Evolutionary conservation across 2,797 vertebrate genomes (phyloP).

Genomic region (Ceryle rudis): DNA sequence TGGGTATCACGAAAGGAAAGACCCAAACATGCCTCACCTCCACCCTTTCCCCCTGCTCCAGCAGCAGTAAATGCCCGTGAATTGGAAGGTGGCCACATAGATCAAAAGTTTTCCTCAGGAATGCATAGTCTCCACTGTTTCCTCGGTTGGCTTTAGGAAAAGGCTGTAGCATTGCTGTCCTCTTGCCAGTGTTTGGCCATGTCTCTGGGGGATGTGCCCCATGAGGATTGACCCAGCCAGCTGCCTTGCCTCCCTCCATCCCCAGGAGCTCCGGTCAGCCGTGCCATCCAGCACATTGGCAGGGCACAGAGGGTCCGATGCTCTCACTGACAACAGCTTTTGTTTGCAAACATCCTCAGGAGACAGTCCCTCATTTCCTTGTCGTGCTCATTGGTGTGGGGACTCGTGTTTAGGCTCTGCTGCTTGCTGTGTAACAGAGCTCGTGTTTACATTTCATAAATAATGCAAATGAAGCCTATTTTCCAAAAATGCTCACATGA

Average conservation of each 20-base stretch:
- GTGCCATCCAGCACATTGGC: accelerated
- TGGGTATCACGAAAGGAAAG: background rate
- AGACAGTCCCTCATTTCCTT: background rate
- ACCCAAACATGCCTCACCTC: background rate
- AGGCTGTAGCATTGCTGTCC: background rate
- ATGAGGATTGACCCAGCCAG: accelerated
- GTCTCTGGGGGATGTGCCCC: background rate
- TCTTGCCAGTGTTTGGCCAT: accelerated
- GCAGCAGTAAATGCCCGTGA: background rate
- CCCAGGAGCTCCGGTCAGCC: accelerated
- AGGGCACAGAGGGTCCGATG: accelerated
- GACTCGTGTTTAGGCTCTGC: background rate
- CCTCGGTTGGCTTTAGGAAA: background rate
- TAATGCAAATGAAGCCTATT: background rate
- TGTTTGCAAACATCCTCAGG: background rate
- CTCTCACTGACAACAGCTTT: background rate
- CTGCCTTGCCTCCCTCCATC: background rate
- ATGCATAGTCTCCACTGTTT: background rate
- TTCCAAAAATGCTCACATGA: background rate
- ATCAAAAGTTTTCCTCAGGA: background rate
- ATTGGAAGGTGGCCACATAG: background rate
- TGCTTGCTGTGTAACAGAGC: background rate
- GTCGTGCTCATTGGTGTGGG: background rate
- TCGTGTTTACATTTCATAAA: background rate
- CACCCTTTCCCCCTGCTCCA: background rate